Conservation (phyloP, 2,888 invertebrate species). For the Aspidiotus rigidus region DNA sequence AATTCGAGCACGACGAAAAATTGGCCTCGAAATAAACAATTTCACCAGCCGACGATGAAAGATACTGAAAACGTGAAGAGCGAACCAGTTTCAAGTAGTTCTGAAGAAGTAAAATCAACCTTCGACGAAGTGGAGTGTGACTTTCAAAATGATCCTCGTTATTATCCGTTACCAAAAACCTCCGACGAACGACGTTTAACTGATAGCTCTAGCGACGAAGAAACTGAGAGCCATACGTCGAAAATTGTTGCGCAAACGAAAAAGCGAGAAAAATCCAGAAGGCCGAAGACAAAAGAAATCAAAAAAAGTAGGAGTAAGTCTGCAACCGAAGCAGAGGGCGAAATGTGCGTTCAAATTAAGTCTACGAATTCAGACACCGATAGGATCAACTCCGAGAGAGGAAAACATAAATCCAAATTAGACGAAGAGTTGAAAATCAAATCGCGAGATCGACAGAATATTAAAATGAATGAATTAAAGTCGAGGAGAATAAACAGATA, state of each 20-base stretch:
- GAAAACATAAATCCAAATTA: too few relatives aligned
- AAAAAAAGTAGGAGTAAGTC: slow-evolving; percentile 6
- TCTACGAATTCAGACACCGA: too few relatives aligned
- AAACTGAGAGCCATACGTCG: slow-evolving; percentile 6
- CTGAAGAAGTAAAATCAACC: neutral
- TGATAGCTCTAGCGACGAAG: slow-evolving; percentile 26
- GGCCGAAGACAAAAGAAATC: neutral
- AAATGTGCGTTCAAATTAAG: neutral
- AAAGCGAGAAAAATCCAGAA: neutral
- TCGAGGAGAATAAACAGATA: too few relatives aligned
- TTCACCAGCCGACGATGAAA: neutral
- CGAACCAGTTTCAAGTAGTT: neutral
- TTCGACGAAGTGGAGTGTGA: slow-evolving; percentile 15
- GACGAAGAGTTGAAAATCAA: too few relatives aligned
- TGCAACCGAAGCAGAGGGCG: neutral
- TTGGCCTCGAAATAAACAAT: slow-evolving; percentile 22
- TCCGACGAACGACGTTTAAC: slow-evolving; percentile 31
- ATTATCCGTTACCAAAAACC: slow-evolving; percentile 62
- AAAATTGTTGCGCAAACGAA: neutral
- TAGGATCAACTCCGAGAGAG: too few relatives aligned
- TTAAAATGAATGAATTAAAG: too few relatives aligned
- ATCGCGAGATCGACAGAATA: too few relatives aligned
- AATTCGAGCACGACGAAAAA: slow-evolving; percentile 21
- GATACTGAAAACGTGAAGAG: neutral
- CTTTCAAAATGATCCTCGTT: slow-evolving; percentile 58